A percentile compares a stretch with the other conserved stretches of the same genome.
These are phyloP conservation scores for Taphrorychus bicolor DNA, from an alignment of 2,888 invertebrate genomes.

Conservation along the genomic window DNA sequence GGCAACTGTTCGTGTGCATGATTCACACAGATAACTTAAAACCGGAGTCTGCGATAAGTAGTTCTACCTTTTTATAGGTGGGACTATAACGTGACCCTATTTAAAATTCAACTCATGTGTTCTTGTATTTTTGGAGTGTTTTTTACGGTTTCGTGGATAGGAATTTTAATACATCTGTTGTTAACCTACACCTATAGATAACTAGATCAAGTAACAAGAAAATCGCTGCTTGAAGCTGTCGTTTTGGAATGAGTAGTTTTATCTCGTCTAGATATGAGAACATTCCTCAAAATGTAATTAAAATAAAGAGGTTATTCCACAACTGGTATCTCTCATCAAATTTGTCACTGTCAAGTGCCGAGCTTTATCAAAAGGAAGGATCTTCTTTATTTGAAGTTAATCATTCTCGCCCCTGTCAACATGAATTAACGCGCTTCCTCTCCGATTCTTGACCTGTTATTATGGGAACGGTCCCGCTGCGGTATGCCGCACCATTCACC, in stretches of 20 bases:
- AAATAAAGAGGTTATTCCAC: neutral
- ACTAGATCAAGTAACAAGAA: neutral
- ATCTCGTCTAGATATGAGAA: neutral
- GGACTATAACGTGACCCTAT: too few relatives aligned
- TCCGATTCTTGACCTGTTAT: constrained; percentile 34
- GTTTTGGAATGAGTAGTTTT: too few relatives aligned
- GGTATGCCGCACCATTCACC: constrained; percentile 21
- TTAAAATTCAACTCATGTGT: constrained; percentile 4
- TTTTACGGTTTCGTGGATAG: neutral
- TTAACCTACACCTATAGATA: too few relatives aligned
- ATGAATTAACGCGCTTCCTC: constrained; percentile 25
- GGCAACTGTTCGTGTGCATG: too few relatives aligned
- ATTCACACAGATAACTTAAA: neutral
- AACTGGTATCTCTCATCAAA: neutral
- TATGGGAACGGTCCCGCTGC: constrained; percentile 26
- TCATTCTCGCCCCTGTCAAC: constrained; percentile 28
- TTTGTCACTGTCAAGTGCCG: constrained; percentile 4
- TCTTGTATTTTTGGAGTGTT: neutral
- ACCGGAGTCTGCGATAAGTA: neutral
- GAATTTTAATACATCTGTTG: neutral
- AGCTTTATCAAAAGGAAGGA: neutral
- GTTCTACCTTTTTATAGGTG: too few relatives aligned
- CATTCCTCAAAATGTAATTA: neutral
- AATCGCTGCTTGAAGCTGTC: neutral
- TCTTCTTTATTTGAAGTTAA: constrained; percentile 24